Evolutionary conservation across 92 coral and sea anemone species (phyloP), one percentile per base, ranked within the genome.

Genomic region (Desmophyllum pertusum): DNA sequence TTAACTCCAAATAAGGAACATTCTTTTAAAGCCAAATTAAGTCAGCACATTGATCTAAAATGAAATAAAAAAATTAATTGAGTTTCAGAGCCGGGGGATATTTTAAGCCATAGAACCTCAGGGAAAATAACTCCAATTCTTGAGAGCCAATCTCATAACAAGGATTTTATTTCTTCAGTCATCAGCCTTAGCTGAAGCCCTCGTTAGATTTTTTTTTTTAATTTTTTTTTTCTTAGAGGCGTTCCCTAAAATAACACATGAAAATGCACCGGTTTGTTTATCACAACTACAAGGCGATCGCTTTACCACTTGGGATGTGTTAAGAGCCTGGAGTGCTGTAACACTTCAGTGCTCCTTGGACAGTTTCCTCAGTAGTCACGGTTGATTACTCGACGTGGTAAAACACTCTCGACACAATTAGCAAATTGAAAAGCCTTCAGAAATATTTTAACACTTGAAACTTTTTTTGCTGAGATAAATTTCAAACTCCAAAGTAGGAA

Each of bases 341-440:
- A 77, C 70, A 61, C 52, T 77, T 59, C 39, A 77, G 13, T 68
- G 23, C 3, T 67, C 45, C 11, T 68, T 37, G 23, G 38, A 68
- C 42, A 25, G 76, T 80, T 40, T 45, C 13, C n/a, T 50, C 35
- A 48, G 51, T 30, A 18, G 61, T 61, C 73, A 69, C 51, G 84
- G 65, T 67, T 80, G 76, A 69, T 53, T 40, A 61, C 84, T 50
- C 57, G n/a, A 36, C 36, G 11, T 23, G 27, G 35, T 33, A 46
- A 48, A 48, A 45, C 37, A 40, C 25, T 35, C 71, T 35, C 9
- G 4, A 4, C n/a, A 18, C 23, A 67, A 50, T 14, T 6, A 42
- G 11, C 17, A 25, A 59, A 27, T 21, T n/a, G 27, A 59, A n/a
- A 25, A 59, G 35, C 10, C 35, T 8, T 59, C 15, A 59, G 35